A percentile compares a stretch with the other conserved stretches of the same genome.
Evolutionary conservation across 2,797 vertebrate species (phyloP).

Genomic region (Mormyrops boulengeri): DNA sequence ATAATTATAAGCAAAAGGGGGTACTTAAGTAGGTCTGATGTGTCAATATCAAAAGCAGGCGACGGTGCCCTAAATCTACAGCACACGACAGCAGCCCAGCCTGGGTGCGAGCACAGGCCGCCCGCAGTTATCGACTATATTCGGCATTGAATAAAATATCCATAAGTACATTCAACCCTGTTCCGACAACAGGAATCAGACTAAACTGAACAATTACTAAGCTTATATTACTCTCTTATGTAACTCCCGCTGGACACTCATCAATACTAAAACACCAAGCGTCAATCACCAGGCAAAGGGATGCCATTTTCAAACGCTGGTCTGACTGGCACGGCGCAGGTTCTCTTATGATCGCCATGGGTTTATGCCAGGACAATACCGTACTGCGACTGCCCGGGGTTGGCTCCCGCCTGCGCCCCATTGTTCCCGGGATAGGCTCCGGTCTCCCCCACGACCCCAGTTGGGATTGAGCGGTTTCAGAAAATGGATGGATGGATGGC

Average conservation of each 20-base stretch:
- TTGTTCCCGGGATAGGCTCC: too few species aligned
- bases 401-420: too few species aligned
- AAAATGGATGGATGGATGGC: too few species aligned
- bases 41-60: neutral
- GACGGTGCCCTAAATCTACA: neutral
- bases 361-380: neutral
- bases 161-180: neutral
- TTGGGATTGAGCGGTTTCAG: too few species aligned
- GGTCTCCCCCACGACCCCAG: too few species aligned
- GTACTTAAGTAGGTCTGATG: neutral
- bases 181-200: neutral
- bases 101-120: neutral
- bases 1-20: neutral
- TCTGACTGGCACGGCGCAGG: neutral
- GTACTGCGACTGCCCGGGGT: too few species aligned
- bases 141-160: neutral
- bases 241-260: neutral
- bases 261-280: neutral
- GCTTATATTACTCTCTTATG: neutral
- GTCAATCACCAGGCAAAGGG: neutral
- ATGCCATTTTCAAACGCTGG: neutral
- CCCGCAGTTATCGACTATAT: neutral
- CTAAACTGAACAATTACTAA: neutral
- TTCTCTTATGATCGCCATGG: neutral
- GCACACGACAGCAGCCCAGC: neutral